Evolutionary conservation across 2,888 invertebrate genomes (phyloP).

Genomic region (Orthosia gracilis): DNA sequence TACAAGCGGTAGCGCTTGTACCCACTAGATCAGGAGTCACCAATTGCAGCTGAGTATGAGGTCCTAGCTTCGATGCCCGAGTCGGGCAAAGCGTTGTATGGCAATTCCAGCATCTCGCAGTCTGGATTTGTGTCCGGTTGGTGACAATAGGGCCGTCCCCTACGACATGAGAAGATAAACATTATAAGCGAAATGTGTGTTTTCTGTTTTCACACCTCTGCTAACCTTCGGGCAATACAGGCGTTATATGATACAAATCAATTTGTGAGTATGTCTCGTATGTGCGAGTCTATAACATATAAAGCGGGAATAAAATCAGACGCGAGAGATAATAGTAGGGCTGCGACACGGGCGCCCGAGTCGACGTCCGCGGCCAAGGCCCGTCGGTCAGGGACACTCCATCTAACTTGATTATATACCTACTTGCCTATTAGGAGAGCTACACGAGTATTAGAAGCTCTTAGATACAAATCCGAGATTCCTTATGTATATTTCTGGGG

Average conservation of each 20-base stretch:
- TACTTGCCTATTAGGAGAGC: conserved; percentile 60
- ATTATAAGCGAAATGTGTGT: no score
- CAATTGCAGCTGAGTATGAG: no score
- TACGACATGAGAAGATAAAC: no score
- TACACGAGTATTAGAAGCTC: conserved; percentile 37
- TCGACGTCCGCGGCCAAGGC: conserved; percentile 88
- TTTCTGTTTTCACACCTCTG: no score
- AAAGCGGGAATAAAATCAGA: conserved; percentile 18
- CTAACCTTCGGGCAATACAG: no score
- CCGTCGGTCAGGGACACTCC: conserved; percentile 87
- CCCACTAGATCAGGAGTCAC: no score
- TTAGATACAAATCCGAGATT: conserved; percentile 43
- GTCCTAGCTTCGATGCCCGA: no score
- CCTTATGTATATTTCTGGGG: conserved; percentile 26
- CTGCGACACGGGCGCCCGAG: conserved; percentile 68
- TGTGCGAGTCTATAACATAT: background rate
- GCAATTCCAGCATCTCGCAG: no score
- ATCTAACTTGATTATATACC: conserved; percentile 80
- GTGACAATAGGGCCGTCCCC: no score
- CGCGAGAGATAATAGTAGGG: conserved; percentile 61
- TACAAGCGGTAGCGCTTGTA: no score
- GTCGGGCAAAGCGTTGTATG: no score
- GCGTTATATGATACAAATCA: background rate
- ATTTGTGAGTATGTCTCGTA: background rate
- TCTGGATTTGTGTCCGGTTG: no score